Base-by-base conservation (phyloP, 2,888 invertebrate genomes). In the Heliconius charithonia region DNA sequence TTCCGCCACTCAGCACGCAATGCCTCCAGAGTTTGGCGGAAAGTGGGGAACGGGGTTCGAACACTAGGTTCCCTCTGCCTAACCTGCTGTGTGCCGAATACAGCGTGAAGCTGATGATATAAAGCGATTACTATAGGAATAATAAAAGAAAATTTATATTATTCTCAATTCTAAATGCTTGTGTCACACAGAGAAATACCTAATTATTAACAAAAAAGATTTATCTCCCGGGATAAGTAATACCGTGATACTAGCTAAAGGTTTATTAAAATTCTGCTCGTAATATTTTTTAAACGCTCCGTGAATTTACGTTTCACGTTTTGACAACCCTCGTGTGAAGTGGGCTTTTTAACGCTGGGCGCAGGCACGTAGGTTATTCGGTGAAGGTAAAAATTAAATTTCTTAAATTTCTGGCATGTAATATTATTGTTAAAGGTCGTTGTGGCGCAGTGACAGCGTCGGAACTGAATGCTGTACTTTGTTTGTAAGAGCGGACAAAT, bases 311-410 rank as follows among this genome's bases (percentile, higher is more conserved):
- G 69, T 74, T 63, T 76, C 76, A 74, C 76, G 51, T 76, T 74
- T 74, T 76, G 76, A 79, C 73, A 73, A 74, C 79, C 59, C 79
- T 79, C 62, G 45, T 32, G 72, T 73, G 45, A 69, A 79, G 79
- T 69, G 76, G 67, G 73, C 76, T 76, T 74, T 79, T 76, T 79
- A 73, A 73, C 67, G 69, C 62, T 41, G 73, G 56, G 25, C 66
- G 65, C 45, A 71, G 71, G 51, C 51, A 56, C 77, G 65, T 72
- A 41, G 72, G 65, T 56, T 37, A 56, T 77, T 77, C 63, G 72
- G 41, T 27, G 51, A n/a, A 77, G 77, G 51, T 27, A 66, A 41
- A 77, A 66, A 72, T 72, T 77, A 51, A 27, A 37, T 66, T 71
- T 41, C 62, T 65, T 59, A 72, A 56, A 72, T 72, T 56, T 77